Base-by-base conservation (phyloP, 1,140 invertebrate species). In the Aplysia californica region DNA sequence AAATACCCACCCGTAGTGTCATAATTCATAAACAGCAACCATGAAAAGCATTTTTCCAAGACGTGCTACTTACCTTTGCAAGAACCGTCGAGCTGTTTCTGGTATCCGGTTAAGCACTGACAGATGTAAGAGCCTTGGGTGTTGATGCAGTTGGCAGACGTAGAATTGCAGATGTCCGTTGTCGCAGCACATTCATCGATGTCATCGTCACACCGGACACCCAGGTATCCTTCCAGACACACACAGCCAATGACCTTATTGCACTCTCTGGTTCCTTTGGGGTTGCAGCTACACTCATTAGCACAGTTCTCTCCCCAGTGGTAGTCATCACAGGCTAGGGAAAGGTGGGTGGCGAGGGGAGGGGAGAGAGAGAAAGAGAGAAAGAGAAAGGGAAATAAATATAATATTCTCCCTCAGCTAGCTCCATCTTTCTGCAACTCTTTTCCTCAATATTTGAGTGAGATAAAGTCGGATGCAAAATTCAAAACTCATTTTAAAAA, bases 261-360 rank as follows among this genome's bases (percentile, higher is more conserved):
- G 58, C 79, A 80, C 33, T 61, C 29, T 1, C 21, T 26, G 20
- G 73, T 64, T 10, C 55, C 56, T 23, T 36, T 36, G n/a, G 67
- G 59, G 64, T 44, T 70, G 65, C 79, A 74, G 65, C 36, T 56
- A 56, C 79, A 80, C 18, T 61, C 65, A 0, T 69, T 73, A 23
- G 64, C 71, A 76, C 79, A 80, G 71, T 80, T 59, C n/a, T 69
- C 65, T 15, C 75, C 79, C 75, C 75, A 74, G 69, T 75, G 75
- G 50, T 56, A 80, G 58, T 23, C 58, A 39, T 77, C 75, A 41
- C 79, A 80, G 15, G 20, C 75, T 77, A 23, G 2, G 31, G 44
- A 50, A 2, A 50, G 29, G n/a, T n/a, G n/a, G n/a, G n/a, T n/a
- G n/a, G n/a, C n/a, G n/a, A n/a, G n/a, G n/a, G n/a, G n/a, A n/a